Evolutionary conservation across 2,113 vertebrate genomes (phyloP).

Genomic region (Chiloscyllium plagiosum): DNA sequence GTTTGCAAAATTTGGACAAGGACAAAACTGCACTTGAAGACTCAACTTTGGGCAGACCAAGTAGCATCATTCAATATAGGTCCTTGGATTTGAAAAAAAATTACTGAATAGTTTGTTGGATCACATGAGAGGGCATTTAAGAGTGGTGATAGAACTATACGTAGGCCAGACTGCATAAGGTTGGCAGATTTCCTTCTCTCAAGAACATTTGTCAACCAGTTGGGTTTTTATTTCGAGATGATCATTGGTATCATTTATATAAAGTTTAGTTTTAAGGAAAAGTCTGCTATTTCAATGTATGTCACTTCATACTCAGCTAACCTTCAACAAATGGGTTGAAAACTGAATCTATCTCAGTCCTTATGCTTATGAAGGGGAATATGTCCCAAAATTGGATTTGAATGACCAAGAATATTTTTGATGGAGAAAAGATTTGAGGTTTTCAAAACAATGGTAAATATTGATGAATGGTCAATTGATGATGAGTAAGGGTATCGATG

Average conservation of each 20-base stretch:
- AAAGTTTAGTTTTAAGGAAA: neutral
- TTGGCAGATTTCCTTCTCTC: neutral
- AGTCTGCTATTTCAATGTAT: neutral
- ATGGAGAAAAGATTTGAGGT: neutral
- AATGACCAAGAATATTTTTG: neutral
- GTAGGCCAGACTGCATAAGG: neutral
- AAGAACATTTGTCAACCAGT: neutral
- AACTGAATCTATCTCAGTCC: neutral
- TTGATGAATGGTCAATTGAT: neutral
- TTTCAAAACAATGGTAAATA: neutral
- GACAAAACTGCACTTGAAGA: no score
- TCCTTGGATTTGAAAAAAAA: no score
- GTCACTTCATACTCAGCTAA: neutral
- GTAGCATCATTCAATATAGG: no score
- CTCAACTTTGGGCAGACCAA: no score
- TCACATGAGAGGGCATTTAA: no score
- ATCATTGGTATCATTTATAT: neutral
- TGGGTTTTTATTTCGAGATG: neutral
- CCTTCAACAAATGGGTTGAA: neutral
- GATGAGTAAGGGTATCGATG: neutral
- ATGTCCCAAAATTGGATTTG: neutral
- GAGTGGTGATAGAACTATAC: neutral
- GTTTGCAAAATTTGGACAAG: no score
- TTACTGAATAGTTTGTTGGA: no score
- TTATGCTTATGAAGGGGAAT: neutral